Evolutionary conservation across 2,113 vertebrate genomes (phyloP).

Genomic region (Xiphophorus maculatus): DNA sequence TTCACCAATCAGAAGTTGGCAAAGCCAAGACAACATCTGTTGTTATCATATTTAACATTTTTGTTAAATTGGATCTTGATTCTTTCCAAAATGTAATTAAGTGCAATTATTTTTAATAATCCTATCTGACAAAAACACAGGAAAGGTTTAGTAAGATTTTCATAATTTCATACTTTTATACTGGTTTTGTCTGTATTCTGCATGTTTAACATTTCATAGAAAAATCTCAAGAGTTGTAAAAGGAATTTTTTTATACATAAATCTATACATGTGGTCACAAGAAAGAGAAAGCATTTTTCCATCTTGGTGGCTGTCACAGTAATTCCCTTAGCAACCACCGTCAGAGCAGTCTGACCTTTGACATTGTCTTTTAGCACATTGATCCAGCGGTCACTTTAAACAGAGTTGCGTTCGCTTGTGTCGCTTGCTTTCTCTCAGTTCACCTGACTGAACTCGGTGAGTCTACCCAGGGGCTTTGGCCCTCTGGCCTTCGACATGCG

Average conservation of each 20-base stretch:
- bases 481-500: constrained; percentile 31
- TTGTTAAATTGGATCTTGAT: too few species aligned
- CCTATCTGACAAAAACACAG: too few species aligned
- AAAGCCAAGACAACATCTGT: too few species aligned
- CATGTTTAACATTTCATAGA: background rate
- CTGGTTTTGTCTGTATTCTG: background rate
- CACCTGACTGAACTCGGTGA: constrained; percentile 46
- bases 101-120: too few species aligned
- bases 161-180: background rate
- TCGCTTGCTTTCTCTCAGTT: constrained; percentile 34
- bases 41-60: too few species aligned
- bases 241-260: constrained; percentile 5
- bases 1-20: too few species aligned
- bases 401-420: constrained; percentile 53
- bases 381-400: constrained; percentile 72
- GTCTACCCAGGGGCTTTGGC: constrained; percentile 31
- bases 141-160: too few species aligned
- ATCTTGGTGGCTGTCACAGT: constrained; percentile 52
- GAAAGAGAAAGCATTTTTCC: constrained; percentile 11
- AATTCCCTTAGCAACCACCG: constrained; percentile 62
- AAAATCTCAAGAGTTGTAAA: background rate
- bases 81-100: too few species aligned
- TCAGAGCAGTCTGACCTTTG: constrained; percentile 73
- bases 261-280: constrained; percentile 18
- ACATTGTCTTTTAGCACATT: constrained; percentile 74